phyloP scores from a whole-genome alignment of 2,797 vertebrate genomes.

The Pogonophryne albipinna region DNA sequence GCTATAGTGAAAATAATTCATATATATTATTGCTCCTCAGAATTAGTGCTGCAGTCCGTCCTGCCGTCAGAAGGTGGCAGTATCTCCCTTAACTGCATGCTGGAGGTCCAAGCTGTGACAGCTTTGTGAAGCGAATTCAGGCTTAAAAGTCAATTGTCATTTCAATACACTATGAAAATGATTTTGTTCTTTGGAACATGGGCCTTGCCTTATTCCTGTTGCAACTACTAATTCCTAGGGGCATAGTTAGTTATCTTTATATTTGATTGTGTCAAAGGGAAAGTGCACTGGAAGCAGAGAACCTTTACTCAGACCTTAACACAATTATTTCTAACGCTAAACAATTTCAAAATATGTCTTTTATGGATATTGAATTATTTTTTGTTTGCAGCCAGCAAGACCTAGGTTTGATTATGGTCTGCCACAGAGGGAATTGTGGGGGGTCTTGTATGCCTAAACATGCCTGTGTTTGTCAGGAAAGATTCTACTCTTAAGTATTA shows the following conservation, averaged over 20 bases:
- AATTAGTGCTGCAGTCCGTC: conserved; percentile 49
- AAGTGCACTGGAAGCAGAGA: neutral
- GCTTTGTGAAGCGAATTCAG: neutral
- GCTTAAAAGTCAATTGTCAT: neutral
- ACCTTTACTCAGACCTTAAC: neutral
- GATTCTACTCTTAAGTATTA: conserved; percentile 3
- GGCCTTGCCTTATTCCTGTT: neutral
- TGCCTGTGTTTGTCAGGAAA: conserved; percentile 16
- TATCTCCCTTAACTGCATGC: conserved; percentile 12
- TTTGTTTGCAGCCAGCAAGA: neutral
- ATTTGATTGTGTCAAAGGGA: conserved; percentile 10
- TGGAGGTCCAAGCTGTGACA: neutral
- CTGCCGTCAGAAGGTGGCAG: conserved; percentile 76
- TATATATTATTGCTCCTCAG: neutral
- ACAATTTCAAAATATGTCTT: neutral
- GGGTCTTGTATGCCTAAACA: conserved; percentile 6
- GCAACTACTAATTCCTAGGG: neutral
- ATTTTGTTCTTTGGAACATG: neutral
- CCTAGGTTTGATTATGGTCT: conserved; percentile 24
- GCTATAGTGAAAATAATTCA: neutral
- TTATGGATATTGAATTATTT: conserved; percentile 1
- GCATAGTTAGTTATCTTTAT: neutral
- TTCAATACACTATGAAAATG: conserved; percentile 6
- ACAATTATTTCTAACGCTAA: neutral
- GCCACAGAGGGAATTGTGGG: conserved; percentile 17